Percentiles rank a stretch among this genome's conserved stretches.
phyloP scores from a whole-genome alignment of 1,140 invertebrate genomes.

The Drosophila novamexicana region DNA sequence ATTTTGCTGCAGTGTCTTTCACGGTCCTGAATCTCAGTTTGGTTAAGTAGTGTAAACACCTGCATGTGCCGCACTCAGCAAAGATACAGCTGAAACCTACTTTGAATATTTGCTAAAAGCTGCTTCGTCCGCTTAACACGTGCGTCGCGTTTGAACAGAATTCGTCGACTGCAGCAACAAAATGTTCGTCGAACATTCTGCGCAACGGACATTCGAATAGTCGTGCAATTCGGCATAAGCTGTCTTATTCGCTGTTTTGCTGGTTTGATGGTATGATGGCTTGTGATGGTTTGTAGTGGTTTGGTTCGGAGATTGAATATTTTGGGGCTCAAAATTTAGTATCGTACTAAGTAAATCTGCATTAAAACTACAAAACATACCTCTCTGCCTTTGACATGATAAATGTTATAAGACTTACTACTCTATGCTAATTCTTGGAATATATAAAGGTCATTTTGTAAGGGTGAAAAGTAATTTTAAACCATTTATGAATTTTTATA shows the following conservation, averaged over 20 bases:
- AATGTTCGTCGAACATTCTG: conserved; percentile 11
- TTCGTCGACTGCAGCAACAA: conserved; percentile 62
- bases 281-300: no score
- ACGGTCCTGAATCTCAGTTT: conserved; percentile 3
- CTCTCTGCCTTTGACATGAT: no score
- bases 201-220: not conserved
- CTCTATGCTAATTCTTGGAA: no score
- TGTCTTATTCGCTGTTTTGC: not conserved
- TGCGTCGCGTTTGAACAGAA: conserved; percentile 67
- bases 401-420: no score
- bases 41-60: conserved; percentile 2
- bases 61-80: not conserved
- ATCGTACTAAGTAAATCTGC: no score
- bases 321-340: no score
- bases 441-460: no score
- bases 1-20: not conserved
- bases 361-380: not conserved
- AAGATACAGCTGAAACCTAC: conserved; percentile 14
- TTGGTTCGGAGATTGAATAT: no score
- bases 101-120: conserved; percentile 13
- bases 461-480: no score
- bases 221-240: not conserved
- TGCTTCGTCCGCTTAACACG: conserved; percentile 53
- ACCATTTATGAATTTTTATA: no score
- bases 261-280: not conserved